Base-by-base conservation (phyloP, 2,113 vertebrate genomes). In the Stegostoma tigrinum region DNA sequence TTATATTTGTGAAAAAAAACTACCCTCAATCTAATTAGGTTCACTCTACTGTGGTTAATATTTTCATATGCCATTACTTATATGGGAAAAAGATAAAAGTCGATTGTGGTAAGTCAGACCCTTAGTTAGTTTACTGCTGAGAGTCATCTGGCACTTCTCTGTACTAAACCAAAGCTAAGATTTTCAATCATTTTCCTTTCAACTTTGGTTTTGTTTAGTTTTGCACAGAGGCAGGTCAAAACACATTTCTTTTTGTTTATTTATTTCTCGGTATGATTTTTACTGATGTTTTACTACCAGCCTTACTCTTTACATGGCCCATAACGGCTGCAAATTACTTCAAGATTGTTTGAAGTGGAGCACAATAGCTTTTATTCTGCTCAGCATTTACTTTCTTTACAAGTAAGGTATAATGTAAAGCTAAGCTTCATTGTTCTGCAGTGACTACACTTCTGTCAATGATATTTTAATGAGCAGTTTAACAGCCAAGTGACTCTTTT, bases 191-290 rank as follows among this genome's bases (percentile, higher is more conserved):
- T 38, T 93, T 93, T 64, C 89, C 89, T 93, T 93, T 93, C 89
- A 93, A 66, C 89, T 38, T 66, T 38, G 61, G n/a, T 67, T 23
- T 93, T 93, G 89, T 93, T 93, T 66, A 93, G 89, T 34, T 93
- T 93, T 93, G 61, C 55, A 67, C 61, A 93, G 61, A 38, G 89
- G 30, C 61, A 91, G 89, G 61, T 93, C 89, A 93, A 93, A 93
- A 93, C 89, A 93, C 34, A 93, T 93, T 93, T 93, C 89, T 38
- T 93, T 34, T 15, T 93, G 61, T 93, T 91, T 93, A 38, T 93
- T 93, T 93, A 66, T 91, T 91, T 91, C 87, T 91, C 87, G n/a
- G 87, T 34, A 64, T 93, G 89, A 90, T 27, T 90, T 90, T 61
- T 30, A 90, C 52, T 90, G 87, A 66, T 66, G 89, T 67, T 66